Conservation (phyloP, 1,140 invertebrate genomes). For the Heterodera carotae region DNA sequence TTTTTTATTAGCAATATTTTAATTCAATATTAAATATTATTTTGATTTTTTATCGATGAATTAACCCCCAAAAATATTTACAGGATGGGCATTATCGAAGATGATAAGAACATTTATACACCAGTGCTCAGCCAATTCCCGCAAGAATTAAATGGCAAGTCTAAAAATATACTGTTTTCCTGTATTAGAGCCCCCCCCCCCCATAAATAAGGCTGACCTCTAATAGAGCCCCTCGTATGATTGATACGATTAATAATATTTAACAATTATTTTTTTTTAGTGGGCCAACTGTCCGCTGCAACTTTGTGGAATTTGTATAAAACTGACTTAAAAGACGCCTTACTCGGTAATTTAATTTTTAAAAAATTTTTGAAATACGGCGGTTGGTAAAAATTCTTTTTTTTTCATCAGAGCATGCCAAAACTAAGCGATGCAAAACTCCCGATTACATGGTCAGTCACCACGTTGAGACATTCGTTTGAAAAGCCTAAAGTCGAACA, state of each 20-base stretch:
- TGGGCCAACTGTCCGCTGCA: slow-evolving; percentile 84
- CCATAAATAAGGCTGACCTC: no score
- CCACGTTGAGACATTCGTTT: slow-evolving; percentile 61
- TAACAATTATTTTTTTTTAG: slow-evolving; percentile 42
- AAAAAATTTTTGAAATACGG: slow-evolving; percentile 14
- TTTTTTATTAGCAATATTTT: no score
- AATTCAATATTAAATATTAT: background rate
- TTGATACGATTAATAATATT: slow-evolving; percentile 2
- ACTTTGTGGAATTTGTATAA: slow-evolving; percentile 97
- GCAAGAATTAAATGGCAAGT: slow-evolving; percentile 69
- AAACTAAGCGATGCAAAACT: slow-evolving; percentile 89
- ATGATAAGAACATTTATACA: slow-evolving; percentile 95
- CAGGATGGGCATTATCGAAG: slow-evolving; percentile 81
- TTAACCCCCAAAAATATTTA: background rate
- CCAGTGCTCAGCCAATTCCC: slow-evolving; percentile 92
- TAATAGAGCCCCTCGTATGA: no score
- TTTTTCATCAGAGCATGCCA: slow-evolving; percentile 80
- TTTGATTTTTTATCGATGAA: background rate
- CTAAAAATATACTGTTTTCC: no score
- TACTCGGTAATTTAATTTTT: slow-evolving; percentile 72
- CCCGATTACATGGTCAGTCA: slow-evolving; percentile 85
- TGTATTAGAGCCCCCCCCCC: no score
- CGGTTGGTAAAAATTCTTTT: slow-evolving; percentile 23
- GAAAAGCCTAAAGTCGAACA: slow-evolving; percentile 68
- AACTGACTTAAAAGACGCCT: slow-evolving; percentile 93